Percentiles rank a stretch among this genome's conserved stretches.
These are phyloP conservation scores for Caranx melampygus DNA, from an alignment of 2,113 vertebrate genomes.

Conservation along the genomic window DNA sequence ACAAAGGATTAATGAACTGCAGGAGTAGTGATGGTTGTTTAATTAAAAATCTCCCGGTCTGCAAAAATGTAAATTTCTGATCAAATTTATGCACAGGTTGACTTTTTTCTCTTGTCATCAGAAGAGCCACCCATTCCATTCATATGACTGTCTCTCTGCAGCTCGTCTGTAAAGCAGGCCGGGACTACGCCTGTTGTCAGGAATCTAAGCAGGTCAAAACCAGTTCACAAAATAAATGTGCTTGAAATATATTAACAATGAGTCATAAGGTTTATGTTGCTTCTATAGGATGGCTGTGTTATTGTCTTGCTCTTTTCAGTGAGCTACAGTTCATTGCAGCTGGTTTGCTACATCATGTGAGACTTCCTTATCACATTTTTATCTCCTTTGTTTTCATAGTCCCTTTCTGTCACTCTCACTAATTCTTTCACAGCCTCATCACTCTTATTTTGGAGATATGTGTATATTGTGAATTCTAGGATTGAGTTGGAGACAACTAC, in stretches of 20 bases:
- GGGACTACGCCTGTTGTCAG: not conserved
- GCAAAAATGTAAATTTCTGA: not conserved
- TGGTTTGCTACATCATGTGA: slow-evolving; percentile 17
- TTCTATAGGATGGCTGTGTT: not conserved
- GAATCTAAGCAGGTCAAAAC: not conserved
- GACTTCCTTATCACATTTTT: slow-evolving; percentile 8
- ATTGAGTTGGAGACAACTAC: not conserved
- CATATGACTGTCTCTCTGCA: not conserved
- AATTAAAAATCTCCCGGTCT: slow-evolving; percentile 27
- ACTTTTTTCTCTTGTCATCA: not conserved
- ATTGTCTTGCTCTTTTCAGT: slow-evolving; percentile 13
- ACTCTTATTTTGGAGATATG: not conserved
- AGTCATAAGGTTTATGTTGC: not conserved
- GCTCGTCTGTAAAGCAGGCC: not conserved
- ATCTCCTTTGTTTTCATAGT: not conserved
- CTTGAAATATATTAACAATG: not conserved
- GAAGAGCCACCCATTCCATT: not conserved
- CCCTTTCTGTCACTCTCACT: slow-evolving; percentile 1
- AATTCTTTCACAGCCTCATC: not conserved
- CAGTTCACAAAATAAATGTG: not conserved
- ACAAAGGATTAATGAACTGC: not conserved
- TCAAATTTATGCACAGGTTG: not conserved
- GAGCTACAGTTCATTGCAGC: not conserved
- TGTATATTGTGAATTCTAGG: not conserved
- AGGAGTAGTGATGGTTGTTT: not conserved